Conservation (phyloP, 2,113 vertebrate genomes). For the Grammomys surdaster region DNA sequence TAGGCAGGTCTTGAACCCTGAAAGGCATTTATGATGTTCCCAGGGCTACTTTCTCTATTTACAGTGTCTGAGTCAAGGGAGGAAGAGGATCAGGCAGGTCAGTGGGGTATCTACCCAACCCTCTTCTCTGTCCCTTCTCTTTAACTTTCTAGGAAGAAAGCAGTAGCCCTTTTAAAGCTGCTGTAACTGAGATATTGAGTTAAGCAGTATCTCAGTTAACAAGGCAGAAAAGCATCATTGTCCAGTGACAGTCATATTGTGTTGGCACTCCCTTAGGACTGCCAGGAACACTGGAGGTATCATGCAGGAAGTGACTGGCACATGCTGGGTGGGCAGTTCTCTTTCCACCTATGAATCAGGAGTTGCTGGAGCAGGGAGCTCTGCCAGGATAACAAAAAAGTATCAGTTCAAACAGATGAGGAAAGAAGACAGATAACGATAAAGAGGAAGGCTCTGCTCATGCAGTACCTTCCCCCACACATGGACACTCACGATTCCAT, state of each 20-base stretch:
- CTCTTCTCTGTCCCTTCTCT: not conserved
- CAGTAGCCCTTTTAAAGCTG: not conserved
- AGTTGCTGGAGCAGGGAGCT: not conserved
- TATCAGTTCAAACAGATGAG: not conserved
- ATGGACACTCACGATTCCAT: not conserved
- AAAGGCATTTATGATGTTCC: not conserved
- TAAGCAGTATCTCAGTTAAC: not conserved
- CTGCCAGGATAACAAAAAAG: not conserved
- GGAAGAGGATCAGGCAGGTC: not conserved
- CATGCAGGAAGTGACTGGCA: not conserved
- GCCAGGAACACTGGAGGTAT: not conserved
- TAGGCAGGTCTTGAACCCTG: not conserved
- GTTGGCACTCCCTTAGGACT: not conserved
- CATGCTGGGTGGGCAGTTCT: not conserved
- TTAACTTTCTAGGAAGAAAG: not conserved
- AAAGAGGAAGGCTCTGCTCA: not conserved
- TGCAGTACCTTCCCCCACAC: not conserved
- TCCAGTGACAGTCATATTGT: not conserved
- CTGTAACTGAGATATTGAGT: not conserved
- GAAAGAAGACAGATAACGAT: not conserved
- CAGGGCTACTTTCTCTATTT: not conserved
- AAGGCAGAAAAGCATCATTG: not conserved
- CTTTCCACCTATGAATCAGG: not conserved
- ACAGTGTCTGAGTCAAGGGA: not conserved
- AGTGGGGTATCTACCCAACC: not conserved